phyloP scores from a whole-genome alignment of 2,888 invertebrate species.

The Ichneumoninae sp. region DNA sequence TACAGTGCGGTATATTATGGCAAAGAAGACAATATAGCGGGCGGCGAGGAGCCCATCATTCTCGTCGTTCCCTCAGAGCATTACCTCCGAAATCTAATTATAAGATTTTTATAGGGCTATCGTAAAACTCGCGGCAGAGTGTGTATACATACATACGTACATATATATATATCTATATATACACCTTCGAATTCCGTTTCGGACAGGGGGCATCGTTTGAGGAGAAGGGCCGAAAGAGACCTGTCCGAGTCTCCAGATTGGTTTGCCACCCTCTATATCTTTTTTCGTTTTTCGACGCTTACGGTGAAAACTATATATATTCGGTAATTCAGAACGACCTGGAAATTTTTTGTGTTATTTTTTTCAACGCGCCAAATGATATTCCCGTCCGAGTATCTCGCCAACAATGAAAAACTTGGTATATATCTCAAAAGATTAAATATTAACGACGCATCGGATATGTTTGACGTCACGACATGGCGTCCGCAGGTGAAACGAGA shows the following conservation, averaged over 20 bases:
- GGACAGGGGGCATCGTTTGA: constrained; percentile 19
- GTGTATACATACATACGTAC: not conserved
- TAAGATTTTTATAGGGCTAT: constrained; percentile 84
- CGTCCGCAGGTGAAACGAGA: constrained; percentile 57
- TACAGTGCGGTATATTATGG: constrained; percentile 36
- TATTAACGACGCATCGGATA: not conserved
- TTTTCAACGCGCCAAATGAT: too few species aligned
- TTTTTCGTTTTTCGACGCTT: constrained; percentile 36
- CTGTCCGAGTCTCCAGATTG: constrained; percentile 39
- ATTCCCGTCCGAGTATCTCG: too few species aligned
- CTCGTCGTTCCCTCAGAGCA: constrained; percentile 76
- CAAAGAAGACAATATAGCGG: constrained; percentile 26
- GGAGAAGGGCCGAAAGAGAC: constrained; percentile 53
- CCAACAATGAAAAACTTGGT: not conserved
- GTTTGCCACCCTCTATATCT: constrained; percentile 35
- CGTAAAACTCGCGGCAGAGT: constrained; percentile 80
- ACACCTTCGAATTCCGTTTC: constrained; percentile 63
- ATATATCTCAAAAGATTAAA: not conserved
- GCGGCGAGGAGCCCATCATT: constrained; percentile 31
- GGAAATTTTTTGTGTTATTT: too few species aligned
- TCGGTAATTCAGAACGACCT: not conserved
- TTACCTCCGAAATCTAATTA: constrained; percentile 84
- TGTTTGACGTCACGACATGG: constrained; percentile 65
- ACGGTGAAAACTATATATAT: constrained; percentile 31
- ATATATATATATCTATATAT: not conserved